Percentiles rank a stretch among this genome's conserved stretches.
Evolutionary conservation across 2,888 invertebrate species (phyloP).

Genomic region (Acheta domesticus): DNA sequence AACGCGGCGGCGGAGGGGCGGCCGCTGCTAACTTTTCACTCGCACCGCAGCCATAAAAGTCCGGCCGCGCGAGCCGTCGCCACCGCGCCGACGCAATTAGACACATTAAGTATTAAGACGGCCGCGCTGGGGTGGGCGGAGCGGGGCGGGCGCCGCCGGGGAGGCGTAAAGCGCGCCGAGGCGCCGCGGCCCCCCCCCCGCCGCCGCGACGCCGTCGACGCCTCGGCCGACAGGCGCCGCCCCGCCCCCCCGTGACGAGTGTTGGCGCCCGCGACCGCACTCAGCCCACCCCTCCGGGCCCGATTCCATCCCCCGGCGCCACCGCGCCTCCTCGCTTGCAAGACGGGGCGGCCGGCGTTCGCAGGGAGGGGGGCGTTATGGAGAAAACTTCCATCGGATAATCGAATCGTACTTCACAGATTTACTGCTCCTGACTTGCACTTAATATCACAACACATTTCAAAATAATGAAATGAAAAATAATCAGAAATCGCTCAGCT

Average conservation of each 20-base stretch:
- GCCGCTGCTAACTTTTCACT: background rate
- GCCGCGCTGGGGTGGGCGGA: no score
- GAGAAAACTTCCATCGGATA: no score
- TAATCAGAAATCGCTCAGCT: no score
- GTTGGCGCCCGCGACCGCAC: background rate
- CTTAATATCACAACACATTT: no score
- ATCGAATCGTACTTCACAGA: no score
- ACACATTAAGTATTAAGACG: no score
- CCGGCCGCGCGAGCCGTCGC: background rate
- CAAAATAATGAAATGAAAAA: no score
- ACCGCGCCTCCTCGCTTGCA: background rate
- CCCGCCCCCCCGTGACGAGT: background rate
- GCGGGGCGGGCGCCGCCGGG: no score
- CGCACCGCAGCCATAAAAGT: constrained; percentile 4
- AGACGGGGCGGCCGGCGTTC: no score
- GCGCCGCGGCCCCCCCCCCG: background rate
- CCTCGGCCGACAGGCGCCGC: background rate
- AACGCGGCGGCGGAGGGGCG: background rate
- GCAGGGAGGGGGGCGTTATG: no score
- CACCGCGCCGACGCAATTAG: background rate
- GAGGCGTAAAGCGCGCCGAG: background rate
- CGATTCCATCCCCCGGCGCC: background rate
- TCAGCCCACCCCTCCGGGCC: background rate
- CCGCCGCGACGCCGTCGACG: background rate
- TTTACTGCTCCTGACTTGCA: no score